Base-by-base conservation (phyloP, 2,797 vertebrate species). In the Carduelis carduelis region DNA sequence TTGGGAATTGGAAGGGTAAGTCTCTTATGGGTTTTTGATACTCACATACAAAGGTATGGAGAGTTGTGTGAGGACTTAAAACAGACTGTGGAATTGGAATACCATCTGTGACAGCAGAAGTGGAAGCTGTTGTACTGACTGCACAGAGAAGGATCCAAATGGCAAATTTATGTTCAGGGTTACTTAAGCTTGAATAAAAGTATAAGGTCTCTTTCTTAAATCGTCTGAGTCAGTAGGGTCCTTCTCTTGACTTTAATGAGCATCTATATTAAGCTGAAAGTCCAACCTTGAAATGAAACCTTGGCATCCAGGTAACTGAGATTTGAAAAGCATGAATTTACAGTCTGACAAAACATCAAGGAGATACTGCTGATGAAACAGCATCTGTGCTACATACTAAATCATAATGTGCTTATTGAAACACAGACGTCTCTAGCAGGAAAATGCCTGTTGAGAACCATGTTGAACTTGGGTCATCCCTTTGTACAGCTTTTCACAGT, bases 251-350 rank as follows among this genome's bases (percentile, higher is more conserved):
- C 66, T 91, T 91, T 78, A 90, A 70, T 81, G 82, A 87, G 16
- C 4, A 2, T 49, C 80, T 86, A 2, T 56, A 66, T 17, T 60
- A 70, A 88, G 59, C 69, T 88, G 61, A 52, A 93, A 89, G 55
- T 66, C 20, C 4, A 93, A 86, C 89, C 84, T 94, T 83, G 82
- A 88, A 91, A 78, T 32, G 55, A 75, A 96, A 66, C 84, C 69
- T 87, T 92, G 82, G 69, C 66, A 66, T 78, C 44, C 1, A 2
- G 43, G 47, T 83, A 90, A 72, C 43, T 34, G 86, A 80, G 79
- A 65, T 34, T 91, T 93, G 93, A 69, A 93, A 95, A 88, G 50
- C 46, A 78, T 56, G 47, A 86, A 93, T 93, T 94, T 95, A 81
- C 79, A 60, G 72, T 88, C 83, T 91, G 74, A 91, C 89, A 91